Evolutionary conservation across 2,888 invertebrate genomes (phyloP), one percentile per base, ranked within the genome.

Genomic region (Limnephilus rhombicus): DNA sequence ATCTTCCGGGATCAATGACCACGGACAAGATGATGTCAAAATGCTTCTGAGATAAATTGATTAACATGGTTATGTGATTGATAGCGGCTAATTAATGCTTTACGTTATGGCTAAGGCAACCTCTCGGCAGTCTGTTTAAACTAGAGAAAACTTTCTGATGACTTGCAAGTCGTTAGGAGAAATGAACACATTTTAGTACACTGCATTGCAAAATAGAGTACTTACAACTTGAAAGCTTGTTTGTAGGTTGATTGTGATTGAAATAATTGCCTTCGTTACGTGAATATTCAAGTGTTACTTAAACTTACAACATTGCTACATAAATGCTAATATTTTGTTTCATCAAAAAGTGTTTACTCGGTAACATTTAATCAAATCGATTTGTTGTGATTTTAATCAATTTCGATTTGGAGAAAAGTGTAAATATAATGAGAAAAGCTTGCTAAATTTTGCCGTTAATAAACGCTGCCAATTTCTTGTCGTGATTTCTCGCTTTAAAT

Each of bases 1-100:
- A 7, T 68, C 68, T 87, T 87, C 68, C 87, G 87, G 87, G 68
- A 87, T 87, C 87, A 87, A 68, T 68, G 53, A 18, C 53, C 87
- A 15, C 18, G 7, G 31, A 0, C 0, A 24, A 87, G 53, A 85
- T 45, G 85, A 41, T 68, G 87, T 68, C 68, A 41, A 49, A n/a
- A 45, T 24, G 85, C n/a, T 86, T 49, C 11, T 86, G 29, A 45
- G 41, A 45, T 86, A n/a, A 37, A 86, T 86, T 68, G 31, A 87
- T 87, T 87, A 34, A 49, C 87, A 34, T 87, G 87, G 53, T 68
- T 34, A 45, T n/a, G 85, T 86, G 45, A 87, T 53, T 87, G 31
- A 87, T 87, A 68, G 34, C 68, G 12, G 31, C n/a, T 34, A 85
- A 85, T 85, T 41, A 85, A 85, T 85, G n/a, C n/a, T 34, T 18